These are phyloP conservation scores for Rhinogobius similis DNA, from an alignment of 2,113 vertebrate genomes.

Conservation along the genomic window DNA sequence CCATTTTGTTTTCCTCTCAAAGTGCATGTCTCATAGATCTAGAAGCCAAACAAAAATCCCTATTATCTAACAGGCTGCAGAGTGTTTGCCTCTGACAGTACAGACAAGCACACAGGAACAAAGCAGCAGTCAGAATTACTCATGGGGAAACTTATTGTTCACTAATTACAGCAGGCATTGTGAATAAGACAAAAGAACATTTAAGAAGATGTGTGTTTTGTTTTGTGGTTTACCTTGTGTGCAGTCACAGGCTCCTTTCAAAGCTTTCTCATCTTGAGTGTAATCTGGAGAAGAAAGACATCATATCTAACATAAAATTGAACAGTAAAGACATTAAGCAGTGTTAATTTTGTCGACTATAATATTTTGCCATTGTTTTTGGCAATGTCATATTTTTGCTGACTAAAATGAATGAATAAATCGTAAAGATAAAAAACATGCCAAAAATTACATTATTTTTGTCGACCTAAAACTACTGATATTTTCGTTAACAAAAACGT, in stretches of 20 bases:
- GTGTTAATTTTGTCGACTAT: too few relatives aligned
- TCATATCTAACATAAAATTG: background rate
- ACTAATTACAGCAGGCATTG: background rate
- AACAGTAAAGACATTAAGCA: background rate
- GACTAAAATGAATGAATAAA: too few relatives aligned
- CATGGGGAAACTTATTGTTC: background rate
- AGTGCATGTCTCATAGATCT: constrained; percentile 39
- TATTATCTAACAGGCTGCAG: constrained; percentile 44
- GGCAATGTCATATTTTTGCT: too few relatives aligned
- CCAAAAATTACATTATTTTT: too few relatives aligned
- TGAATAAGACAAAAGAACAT: constrained; percentile 11
- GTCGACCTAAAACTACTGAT: too few relatives aligned
- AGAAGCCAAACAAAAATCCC: constrained; percentile 43
- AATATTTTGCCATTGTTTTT: too few relatives aligned
- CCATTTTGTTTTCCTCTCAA: constrained; percentile 23
- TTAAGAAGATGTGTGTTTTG: background rate
- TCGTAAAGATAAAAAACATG: too few relatives aligned
- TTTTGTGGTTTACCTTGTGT: constrained; percentile 80
- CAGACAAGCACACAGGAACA: constrained; percentile 33
- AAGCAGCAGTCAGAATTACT: constrained; percentile 37
- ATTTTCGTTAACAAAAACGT: too few relatives aligned
- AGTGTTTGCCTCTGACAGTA: constrained; percentile 41
- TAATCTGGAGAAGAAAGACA: constrained; percentile 81
- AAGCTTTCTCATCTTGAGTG: constrained; percentile 92
- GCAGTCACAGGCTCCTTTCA: constrained; percentile 92